These are phyloP conservation scores for Mamestra configurata DNA, from an alignment of 1,140 invertebrate genomes.

Conservation along the genomic window DNA sequence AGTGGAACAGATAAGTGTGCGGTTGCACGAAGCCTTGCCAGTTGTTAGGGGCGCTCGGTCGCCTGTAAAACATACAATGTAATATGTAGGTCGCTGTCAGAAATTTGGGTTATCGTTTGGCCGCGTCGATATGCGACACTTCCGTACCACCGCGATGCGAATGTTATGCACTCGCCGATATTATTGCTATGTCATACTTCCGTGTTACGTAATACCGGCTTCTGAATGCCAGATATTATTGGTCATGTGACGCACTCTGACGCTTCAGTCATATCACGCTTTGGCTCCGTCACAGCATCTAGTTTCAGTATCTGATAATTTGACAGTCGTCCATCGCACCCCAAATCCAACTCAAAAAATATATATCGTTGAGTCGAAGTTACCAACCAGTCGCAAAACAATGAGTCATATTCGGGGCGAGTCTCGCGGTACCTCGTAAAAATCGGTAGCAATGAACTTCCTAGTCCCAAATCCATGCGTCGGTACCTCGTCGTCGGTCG, in stretches of 20 bases:
- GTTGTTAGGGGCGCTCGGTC: constrained; percentile 63
- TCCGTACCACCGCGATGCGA: constrained; percentile 75
- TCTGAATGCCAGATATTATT: constrained; percentile 67
- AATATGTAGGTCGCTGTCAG: constrained; percentile 83
- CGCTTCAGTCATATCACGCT: not conserved
- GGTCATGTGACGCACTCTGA: constrained; percentile 66
- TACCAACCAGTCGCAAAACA: constrained; percentile 50
- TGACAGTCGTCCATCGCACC: not conserved
- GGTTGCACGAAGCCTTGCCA: constrained; percentile 60
- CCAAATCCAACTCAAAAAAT: not conserved
- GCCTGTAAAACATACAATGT: constrained; percentile 73
- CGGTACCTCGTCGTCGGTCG: constrained; percentile 51
- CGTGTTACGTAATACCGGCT: constrained; percentile 71
- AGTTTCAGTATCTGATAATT: not conserved
- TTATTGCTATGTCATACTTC: constrained; percentile 67
- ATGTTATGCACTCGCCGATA: constrained; percentile 78
- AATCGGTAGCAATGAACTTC: constrained; percentile 80
- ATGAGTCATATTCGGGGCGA: constrained; percentile 72
- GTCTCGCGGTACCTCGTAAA: constrained; percentile 72
- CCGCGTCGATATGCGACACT: constrained; percentile 84
- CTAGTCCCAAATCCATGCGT: constrained; percentile 74
- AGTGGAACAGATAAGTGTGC: constrained; percentile 54
- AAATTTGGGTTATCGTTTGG: constrained; percentile 86
- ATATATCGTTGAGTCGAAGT: constrained; percentile 28
- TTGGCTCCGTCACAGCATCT: not conserved